Evolutionary conservation across 2,797 vertebrate species (phyloP), one percentile per base, ranked within the genome.

Genomic region (Alauda arvensis): DNA sequence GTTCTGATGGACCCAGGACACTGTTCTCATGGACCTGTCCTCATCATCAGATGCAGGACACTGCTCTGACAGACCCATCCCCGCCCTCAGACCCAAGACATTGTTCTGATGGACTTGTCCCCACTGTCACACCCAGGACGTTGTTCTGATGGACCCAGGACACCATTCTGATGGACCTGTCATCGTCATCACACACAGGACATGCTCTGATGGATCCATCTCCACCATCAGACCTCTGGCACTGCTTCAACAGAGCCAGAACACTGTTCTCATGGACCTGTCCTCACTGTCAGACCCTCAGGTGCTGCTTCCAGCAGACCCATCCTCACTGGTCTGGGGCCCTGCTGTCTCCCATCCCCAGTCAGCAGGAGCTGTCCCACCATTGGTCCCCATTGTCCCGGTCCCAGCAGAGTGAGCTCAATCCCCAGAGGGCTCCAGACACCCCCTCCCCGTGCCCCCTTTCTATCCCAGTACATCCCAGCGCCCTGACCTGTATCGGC

Each of bases 401-500:
- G 33, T 18, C 20, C 28, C 61, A 10, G 5, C 1, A 5, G 34
- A 51, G 31, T 9, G 33, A 53, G 7, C 4, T 69, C 2, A 3
- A 6, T 8, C 17, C 48, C 37, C 66, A 53, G 23, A 25, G 34
- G 12, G 55, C 49, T 61, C 15, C 31, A 42, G 42, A 12, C 57
- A 15, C 2, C 19, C 9, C 17, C 43, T 15, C 40, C 33, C 12
- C 3, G 0, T 18, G 8, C 12, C 8, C 43, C 34, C 24, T 33
- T 25, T 21, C 37, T 1, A 5, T 19, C 48, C 49, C 75, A 70
- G 26, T 28, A 15, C 12, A 26, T 29, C 69, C 74, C 85, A 28
- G 28, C 14, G 17, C 53, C 29, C 96, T 84, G 66, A 97, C 97
- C 96, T 97, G 96, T 95, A 59, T 97, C 96, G 18, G 93, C 76